phyloP scores from a whole-genome alignment of 2,797 vertebrate genomes.

The Linurgus olivaceus region DNA sequence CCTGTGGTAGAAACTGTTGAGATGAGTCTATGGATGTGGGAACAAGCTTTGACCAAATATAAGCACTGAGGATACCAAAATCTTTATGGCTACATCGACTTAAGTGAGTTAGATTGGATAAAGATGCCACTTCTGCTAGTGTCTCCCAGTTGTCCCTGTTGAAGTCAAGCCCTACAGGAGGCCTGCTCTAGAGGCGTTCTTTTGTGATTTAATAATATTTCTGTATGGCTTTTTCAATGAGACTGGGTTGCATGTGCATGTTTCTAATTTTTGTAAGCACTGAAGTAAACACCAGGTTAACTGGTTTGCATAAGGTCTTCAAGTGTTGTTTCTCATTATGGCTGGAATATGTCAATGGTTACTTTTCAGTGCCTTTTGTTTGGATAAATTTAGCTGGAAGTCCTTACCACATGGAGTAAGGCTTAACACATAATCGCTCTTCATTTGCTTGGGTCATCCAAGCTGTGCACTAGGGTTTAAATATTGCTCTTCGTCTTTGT shows the following conservation, averaged over 20 bases:
- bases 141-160: background rate
- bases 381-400: background rate
- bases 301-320: background rate
- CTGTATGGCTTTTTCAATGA: background rate
- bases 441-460: background rate
- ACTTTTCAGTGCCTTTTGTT: background rate
- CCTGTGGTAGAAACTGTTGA: background rate
- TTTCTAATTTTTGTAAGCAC: background rate
- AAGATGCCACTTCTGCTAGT: background rate
- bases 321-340: background rate
- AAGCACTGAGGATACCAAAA: background rate
- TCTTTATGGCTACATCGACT: no score
- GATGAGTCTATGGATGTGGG: background rate
- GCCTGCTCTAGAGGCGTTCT: background rate
- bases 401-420: background rate
- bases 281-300: background rate
- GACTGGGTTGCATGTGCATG: accelerated
- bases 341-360: background rate
- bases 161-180: background rate
- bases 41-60: background rate
- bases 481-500: background rate
- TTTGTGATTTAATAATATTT: background rate
- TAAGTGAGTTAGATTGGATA: accelerated
- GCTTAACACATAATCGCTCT: background rate
- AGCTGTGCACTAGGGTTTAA: background rate